phyloP scores from a whole-genome alignment of 2,797 vertebrate species.

The Macropodus opercularis region DNA sequence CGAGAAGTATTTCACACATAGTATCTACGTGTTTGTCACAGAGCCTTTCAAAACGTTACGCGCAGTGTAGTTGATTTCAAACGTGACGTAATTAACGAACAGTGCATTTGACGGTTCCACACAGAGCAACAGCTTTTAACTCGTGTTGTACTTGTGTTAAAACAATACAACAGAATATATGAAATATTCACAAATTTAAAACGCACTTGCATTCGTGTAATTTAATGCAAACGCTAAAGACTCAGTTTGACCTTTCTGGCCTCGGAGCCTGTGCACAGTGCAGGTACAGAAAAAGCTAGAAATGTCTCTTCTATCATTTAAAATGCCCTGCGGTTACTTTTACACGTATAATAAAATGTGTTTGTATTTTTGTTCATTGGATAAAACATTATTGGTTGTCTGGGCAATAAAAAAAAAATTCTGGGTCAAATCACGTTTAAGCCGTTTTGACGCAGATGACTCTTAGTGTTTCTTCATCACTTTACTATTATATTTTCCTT shows the following conservation, averaged over 20 bases:
- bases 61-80: no score
- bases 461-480: not conserved
- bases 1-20: not conserved
- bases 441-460: not conserved
- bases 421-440: not conserved
- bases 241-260: slow-evolving; percentile 31
- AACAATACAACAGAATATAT: not conserved
- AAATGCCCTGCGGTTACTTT: not conserved
- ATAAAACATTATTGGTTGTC: not conserved
- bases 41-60: no score
- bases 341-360: not conserved
- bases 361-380: not conserved
- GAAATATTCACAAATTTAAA: not conserved
- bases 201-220: not conserved
- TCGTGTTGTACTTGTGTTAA: not conserved
- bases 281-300: not conserved
- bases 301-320: not conserved
- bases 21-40: no score
- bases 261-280: not conserved
- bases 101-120: not conserved
- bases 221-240: slow-evolving; percentile 1
- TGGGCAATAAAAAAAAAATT: not conserved
- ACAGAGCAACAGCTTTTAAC: not conserved
- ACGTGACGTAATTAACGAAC: slow-evolving; percentile 11
- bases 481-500: not conserved